phyloP scores from a whole-genome alignment of 1,140 invertebrate genomes.

The Charaxes varanes region DNA sequence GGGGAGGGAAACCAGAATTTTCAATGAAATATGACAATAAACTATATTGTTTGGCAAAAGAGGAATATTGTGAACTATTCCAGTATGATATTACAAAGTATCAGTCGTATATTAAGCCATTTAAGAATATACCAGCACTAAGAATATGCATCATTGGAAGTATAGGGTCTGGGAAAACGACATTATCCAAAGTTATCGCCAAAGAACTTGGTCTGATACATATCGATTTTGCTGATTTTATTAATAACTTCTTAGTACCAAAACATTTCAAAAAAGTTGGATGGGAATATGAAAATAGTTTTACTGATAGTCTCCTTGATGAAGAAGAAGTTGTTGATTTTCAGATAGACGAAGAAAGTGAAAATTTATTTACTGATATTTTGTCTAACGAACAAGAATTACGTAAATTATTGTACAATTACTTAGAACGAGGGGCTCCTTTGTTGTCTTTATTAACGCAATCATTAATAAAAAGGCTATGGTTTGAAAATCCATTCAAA shows the following conservation, averaged over 20 bases:
- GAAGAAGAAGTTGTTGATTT: slow-evolving; percentile 43
- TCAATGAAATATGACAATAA: slow-evolving; percentile 67
- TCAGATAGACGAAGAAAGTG: slow-evolving; percentile 43
- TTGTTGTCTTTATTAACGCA: slow-evolving; percentile 50
- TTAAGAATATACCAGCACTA: slow-evolving; percentile 55
- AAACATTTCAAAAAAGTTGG: slow-evolving; percentile 58
- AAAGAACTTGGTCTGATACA: slow-evolving; percentile 72
- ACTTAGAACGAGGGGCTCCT: slow-evolving; percentile 55
- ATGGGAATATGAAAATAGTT: slow-evolving; percentile 49
- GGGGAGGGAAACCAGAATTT: slow-evolving; percentile 75
- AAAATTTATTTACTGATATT: slow-evolving; percentile 34
- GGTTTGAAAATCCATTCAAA: slow-evolving; percentile 66
- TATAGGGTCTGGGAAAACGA: slow-evolving; percentile 71
- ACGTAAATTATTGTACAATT: slow-evolving; percentile 47
- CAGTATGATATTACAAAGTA: slow-evolving; percentile 56
- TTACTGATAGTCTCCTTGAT: slow-evolving; percentile 37
- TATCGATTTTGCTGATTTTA: slow-evolving; percentile 59
- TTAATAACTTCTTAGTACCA: slow-evolving; percentile 49
- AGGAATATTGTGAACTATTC: slow-evolving; percentile 63
- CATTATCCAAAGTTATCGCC: slow-evolving; percentile 60
- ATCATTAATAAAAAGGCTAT: slow-evolving; percentile 61
- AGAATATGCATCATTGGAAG: slow-evolving; percentile 74
- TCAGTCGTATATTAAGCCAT: slow-evolving; percentile 51
- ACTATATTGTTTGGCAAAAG: slow-evolving; percentile 66
- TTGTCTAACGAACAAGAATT: slow-evolving; percentile 50